Base-by-base conservation (phyloP, 2,888 invertebrate species). In the Boloria selene region DNA sequence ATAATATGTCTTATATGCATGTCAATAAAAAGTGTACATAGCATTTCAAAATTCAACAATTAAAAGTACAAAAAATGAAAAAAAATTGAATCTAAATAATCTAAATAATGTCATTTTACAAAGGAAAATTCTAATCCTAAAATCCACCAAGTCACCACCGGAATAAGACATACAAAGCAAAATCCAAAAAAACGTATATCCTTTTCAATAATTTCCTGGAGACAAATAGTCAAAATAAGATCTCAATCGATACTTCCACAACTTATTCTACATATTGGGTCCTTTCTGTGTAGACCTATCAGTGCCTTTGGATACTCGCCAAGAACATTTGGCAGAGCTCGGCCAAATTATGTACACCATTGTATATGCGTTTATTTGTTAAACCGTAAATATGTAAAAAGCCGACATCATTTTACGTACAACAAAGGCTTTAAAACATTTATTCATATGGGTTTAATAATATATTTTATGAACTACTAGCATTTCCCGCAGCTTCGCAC, bases 251-350 rank as follows among this genome's bases (percentile, higher is more conserved):
- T 56, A 50, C 50, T 56, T 54, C 53, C 61, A 31, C 62, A 62
- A 56, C 55, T 42, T 44, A 56, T 22, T 56, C 50, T 56, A 22
- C 63, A 56, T 67, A 67, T 62, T 62, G 66, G 55, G 53, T 63
- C 70, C 69, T 72, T 59, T 59, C 65, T 65, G 62, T 62, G 60
- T 65, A 63, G 62, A 66, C 60, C 63, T 65, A 67, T 66, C 65
- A 59, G 60, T 65, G 65, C 54, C 63, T 69, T 84, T 86, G 87
- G 87, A 79, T 49, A 18, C 13, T n/a, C 1, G 77, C 87, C 87
- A 82, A 81, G 70, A 78, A 80, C 81, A 84, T 85, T 87, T 87
- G 87, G 86, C 86, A 78, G 73, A 70, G 68, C 71, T 73, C 68
- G 83, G 77, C 80, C 83, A 83, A 85, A 86, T 85, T 81, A 85